A percentile compares a stretch with the other conserved stretches of the same genome.
Evolutionary conservation across 1,140 invertebrate species (phyloP).

Genomic region (Anastrepha obliqua): DNA sequence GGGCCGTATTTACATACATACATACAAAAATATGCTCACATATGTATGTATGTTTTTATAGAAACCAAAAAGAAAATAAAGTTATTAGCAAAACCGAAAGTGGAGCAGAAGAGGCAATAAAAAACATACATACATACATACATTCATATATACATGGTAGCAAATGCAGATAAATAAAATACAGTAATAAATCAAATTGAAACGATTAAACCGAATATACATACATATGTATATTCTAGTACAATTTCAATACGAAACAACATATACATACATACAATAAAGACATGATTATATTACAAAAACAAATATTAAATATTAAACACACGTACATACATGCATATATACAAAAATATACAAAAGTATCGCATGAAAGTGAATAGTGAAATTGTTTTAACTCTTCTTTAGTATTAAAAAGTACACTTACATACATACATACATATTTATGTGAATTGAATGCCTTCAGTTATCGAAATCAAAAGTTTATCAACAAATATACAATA

Average conservation of each 20-base stretch:
- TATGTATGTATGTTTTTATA: neutral
- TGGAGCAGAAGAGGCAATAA: neutral
- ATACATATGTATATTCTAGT: neutral
- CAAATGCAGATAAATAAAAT: neutral
- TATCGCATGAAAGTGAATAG: slow-evolving; percentile 12
- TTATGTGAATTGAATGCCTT: slow-evolving; percentile 52
- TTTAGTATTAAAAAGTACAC: neutral
- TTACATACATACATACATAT: neutral
- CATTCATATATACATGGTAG: slow-evolving; percentile 11
- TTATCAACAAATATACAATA: slow-evolving; percentile 48
- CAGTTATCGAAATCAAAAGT: slow-evolving; percentile 51
- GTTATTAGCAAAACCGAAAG: neutral
- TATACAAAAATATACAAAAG: neutral
- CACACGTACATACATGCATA: neutral
- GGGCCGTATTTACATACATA: neutral
- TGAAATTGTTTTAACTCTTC: slow-evolving; percentile 26
- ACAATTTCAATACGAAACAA: slow-evolving; percentile 26
- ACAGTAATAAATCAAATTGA: slow-evolving; percentile 39
- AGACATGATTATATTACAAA: neutral
- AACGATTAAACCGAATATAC: neutral
- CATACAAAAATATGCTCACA: neutral
- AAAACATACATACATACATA: slow-evolving; percentile 1
- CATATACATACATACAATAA: slow-evolving; percentile 21
- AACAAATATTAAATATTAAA: neutral
- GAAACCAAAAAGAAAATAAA: neutral